These are phyloP conservation scores for Labrus mixtus DNA, from an alignment of 2,113 vertebrate genomes.

Conservation along the genomic window DNA sequence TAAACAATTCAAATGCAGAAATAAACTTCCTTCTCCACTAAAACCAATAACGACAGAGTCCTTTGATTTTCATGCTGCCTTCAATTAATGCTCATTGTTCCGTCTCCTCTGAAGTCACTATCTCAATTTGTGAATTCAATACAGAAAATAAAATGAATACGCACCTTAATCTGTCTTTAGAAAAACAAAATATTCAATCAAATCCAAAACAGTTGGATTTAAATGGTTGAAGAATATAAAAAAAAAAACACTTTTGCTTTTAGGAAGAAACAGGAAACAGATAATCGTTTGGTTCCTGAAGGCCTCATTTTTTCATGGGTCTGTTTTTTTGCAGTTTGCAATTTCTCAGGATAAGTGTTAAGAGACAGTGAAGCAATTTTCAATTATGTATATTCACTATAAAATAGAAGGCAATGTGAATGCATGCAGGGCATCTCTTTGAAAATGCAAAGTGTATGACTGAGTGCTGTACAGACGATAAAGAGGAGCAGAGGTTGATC, in stretches of 20 bases:
- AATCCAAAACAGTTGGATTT: slow-evolving; percentile 20
- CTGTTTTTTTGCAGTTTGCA: slow-evolving; percentile 2
- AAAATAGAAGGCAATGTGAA: not conserved
- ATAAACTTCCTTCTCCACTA: slow-evolving; percentile 6
- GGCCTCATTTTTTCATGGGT: not conserved
- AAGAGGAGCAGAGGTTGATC: too few relatives aligned
- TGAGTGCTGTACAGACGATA: not conserved
- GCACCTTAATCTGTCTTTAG: slow-evolving; percentile 36
- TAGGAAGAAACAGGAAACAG: not conserved
- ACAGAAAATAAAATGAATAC: slow-evolving; percentile 6
- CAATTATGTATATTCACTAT: too few relatives aligned
- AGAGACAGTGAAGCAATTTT: not conserved
- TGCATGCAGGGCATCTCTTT: not conserved
- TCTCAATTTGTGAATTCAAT: slow-evolving; percentile 7
- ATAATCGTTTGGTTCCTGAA: not conserved
- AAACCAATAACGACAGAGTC: not conserved
- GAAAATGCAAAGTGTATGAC: not conserved
- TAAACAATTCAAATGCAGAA: slow-evolving; percentile 22
- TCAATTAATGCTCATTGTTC: slow-evolving; percentile 24
- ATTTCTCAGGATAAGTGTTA: not conserved
- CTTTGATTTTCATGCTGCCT: slow-evolving; percentile 27
- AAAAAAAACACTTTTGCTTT: not conserved
- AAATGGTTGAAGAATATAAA: slow-evolving; percentile 9
- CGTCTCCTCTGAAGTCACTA: slow-evolving; percentile 12
- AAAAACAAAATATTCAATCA: slow-evolving; percentile 32